Conservation (phyloP, 2,888 invertebrate species). For the Eupithecia inturbata region DNA sequence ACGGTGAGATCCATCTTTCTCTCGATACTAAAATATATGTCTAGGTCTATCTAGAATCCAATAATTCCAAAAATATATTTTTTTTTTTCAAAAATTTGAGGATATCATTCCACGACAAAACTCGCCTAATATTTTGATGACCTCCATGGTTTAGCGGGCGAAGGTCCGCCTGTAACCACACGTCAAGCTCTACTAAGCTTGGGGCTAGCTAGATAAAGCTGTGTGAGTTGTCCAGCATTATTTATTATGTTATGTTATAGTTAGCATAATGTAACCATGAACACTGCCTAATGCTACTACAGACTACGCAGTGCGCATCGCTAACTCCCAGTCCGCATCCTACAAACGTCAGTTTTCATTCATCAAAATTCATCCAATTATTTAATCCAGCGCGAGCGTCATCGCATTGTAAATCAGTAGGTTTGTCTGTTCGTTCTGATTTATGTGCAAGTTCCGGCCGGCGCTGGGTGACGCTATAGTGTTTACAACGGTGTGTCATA, state of each 20-base stretch:
- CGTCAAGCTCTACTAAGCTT: too few relatives aligned
- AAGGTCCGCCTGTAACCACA: too few relatives aligned
- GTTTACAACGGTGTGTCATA: constrained; percentile 39
- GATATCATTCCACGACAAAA: too few relatives aligned
- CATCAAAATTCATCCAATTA: constrained; percentile 60
- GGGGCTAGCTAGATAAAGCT: too few relatives aligned
- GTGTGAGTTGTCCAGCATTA: neutral
- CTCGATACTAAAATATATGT: too few relatives aligned
- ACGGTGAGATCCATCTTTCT: too few relatives aligned
- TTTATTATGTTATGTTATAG: neutral
- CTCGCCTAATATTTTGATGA: too few relatives aligned
- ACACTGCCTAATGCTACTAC: neutral
- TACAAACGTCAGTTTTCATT: constrained; percentile 55
- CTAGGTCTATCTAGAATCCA: too few relatives aligned
- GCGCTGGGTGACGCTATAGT: constrained; percentile 29
- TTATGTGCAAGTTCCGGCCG: constrained; percentile 43
- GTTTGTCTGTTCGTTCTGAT: constrained; percentile 44
- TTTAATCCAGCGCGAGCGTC: constrained; percentile 50
- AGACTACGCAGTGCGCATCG: constrained; percentile 7
- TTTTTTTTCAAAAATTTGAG: too few relatives aligned
- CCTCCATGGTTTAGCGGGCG: too few relatives aligned
- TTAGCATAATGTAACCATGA: neutral
- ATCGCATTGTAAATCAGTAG: constrained; percentile 42
- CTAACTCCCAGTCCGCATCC: constrained; percentile 22
- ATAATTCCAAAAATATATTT: too few relatives aligned